These are phyloP conservation scores for Stomorhina lunata DNA, from an alignment of 2,888 invertebrate genomes.

Conservation along the genomic window DNA sequence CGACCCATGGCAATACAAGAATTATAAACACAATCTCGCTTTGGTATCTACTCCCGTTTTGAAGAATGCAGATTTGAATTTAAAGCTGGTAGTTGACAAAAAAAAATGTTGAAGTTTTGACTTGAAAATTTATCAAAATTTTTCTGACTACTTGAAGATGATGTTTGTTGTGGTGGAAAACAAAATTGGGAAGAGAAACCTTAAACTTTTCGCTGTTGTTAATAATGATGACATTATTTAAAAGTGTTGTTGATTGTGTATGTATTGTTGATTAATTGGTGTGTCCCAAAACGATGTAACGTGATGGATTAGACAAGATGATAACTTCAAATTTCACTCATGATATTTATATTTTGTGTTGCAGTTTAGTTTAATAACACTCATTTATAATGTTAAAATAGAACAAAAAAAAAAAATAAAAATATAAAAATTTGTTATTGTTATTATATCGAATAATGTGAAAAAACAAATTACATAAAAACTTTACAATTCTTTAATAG, in stretches of 20 bases:
- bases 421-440: slow-evolving; percentile 37
- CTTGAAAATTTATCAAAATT: slow-evolving; percentile 23
- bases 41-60: neutral
- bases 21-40: slow-evolving; percentile 8
- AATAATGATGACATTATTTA: slow-evolving; percentile 42
- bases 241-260: slow-evolving; percentile 37
- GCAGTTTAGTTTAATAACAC: slow-evolving; percentile 43
- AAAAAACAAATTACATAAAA: slow-evolving; percentile 36
- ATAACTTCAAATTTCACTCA: slow-evolving; percentile 29
- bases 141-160: slow-evolving; percentile 43
- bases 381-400: slow-evolving; percentile 37
- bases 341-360: slow-evolving; percentile 12
- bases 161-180: slow-evolving; percentile 31
- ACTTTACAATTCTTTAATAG: slow-evolving; percentile 11
- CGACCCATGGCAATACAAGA: slow-evolving; percentile 43
- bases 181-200: slow-evolving; percentile 13
- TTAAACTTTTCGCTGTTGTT: slow-evolving; percentile 14
- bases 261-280: slow-evolving; percentile 32
- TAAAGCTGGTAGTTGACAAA: slow-evolving; percentile 19
- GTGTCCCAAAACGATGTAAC: slow-evolving; percentile 43
- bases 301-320: slow-evolving; percentile 25
- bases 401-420: slow-evolving; percentile 46
- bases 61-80: slow-evolving; percentile 19
- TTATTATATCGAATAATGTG: slow-evolving; percentile 32
- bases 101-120: slow-evolving; percentile 13